Conservation (phyloP, 2,888 invertebrate species). For the Agrotis clavis region DNA sequence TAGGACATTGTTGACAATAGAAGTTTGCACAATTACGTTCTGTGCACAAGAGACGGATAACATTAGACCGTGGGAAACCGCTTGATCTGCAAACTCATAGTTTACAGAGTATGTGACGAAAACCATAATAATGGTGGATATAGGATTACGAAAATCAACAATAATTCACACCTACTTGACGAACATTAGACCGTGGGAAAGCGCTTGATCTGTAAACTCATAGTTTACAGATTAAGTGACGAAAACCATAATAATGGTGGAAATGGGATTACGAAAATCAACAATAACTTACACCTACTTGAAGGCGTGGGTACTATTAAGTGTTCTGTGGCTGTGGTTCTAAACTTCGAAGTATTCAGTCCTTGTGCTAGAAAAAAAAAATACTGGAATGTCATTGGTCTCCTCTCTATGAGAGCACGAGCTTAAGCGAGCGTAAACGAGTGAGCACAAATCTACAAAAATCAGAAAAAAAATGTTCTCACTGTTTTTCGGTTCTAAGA, state of each 20-base stretch:
- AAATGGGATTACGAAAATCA: conserved; percentile 20
- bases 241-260: conserved; percentile 29
- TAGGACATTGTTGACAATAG: conserved; percentile 10
- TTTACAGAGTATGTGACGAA: conserved; percentile 20
- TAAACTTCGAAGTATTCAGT: neutral
- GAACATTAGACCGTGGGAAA: conserved; percentile 46
- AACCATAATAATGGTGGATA: conserved; percentile 26
- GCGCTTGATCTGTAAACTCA: conserved; percentile 18
- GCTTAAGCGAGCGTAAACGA: too few relatives aligned
- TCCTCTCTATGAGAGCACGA: too few relatives aligned
- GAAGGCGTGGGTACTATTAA: too few relatives aligned
- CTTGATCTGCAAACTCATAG: conserved; percentile 24
- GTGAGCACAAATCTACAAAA: too few relatives aligned
- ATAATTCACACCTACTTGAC: neutral
- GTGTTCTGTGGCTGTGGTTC: too few relatives aligned
- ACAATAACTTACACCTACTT: neutral
- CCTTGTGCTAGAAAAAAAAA: too few relatives aligned
- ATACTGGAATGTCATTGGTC: too few relatives aligned
- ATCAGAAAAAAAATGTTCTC: too few relatives aligned
- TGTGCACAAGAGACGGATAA: conserved; percentile 40
- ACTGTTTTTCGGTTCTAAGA: neutral
- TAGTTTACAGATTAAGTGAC: conserved; percentile 19
- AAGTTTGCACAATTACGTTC: conserved; percentile 18
- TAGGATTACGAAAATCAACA: conserved; percentile 24
- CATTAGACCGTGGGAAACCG: conserved; percentile 48